Conservation (phyloP, 1,140 invertebrate species). For the Solenopsis fugax region DNA sequence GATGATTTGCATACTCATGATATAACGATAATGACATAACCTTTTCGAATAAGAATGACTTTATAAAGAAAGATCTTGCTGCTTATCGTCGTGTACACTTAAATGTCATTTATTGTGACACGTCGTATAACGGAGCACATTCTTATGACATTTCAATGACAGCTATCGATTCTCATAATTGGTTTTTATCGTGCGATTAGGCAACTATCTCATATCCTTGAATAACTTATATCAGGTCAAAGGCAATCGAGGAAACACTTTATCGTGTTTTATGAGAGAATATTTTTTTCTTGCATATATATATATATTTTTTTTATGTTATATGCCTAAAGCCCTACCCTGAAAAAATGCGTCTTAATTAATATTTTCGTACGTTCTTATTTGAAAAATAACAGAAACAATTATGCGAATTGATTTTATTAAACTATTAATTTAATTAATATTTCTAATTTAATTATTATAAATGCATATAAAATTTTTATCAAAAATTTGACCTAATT, state of each 20-base stretch:
- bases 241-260: not conserved
- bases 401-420: not conserved
- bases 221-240: constrained; percentile 7
- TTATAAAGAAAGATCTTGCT: not conserved
- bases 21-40: not conserved
- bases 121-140: not conserved
- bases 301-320: not conserved
- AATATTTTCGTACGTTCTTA: not conserved
- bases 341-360: not conserved
- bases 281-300: not conserved
- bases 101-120: not conserved
- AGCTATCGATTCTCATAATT: not conserved
- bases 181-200: constrained; percentile 6
- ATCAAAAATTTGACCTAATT: not conserved
- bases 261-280: not conserved
- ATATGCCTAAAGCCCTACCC: no score
- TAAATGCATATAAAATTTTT: not conserved
- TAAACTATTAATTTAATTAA: not conserved
- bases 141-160: not conserved
- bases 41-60: not conserved
- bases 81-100: not conserved
- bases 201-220: not conserved
- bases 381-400: not conserved
- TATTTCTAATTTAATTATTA: not conserved
- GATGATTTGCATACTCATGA: not conserved